phyloP scores from a whole-genome alignment of 2,888 invertebrate genomes.

The Amphipyra tragopoginis region DNA sequence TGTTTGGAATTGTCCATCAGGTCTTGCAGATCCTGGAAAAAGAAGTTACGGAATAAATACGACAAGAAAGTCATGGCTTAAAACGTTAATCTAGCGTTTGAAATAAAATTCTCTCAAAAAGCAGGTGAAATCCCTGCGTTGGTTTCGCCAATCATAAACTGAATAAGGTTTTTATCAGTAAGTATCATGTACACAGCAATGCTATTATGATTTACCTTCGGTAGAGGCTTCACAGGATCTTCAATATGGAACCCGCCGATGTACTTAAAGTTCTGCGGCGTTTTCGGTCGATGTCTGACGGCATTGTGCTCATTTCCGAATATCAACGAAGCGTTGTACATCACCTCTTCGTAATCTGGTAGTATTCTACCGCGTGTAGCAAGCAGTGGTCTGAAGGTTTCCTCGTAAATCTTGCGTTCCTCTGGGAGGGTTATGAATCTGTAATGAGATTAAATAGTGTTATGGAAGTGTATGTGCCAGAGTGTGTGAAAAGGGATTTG shows the following conservation, averaged over 20 bases:
- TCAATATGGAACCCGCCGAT: slow-evolving; percentile 76
- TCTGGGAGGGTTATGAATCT: slow-evolving; percentile 45
- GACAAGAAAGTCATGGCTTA: too few species aligned
- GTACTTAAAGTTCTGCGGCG: slow-evolving; percentile 72
- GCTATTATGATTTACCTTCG: slow-evolving; percentile 62
- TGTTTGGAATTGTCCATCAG: slow-evolving; percentile 73
- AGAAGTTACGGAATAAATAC: too few species aligned
- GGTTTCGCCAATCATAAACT: too few species aligned
- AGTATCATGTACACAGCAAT: too few species aligned
- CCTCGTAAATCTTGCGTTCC: slow-evolving; percentile 56
- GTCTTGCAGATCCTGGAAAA: slow-evolving; percentile 75
- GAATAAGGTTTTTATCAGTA: too few species aligned
- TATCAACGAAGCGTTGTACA: slow-evolving; percentile 72
- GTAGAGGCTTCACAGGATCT: slow-evolving; percentile 65
- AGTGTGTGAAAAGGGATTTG: too few species aligned
- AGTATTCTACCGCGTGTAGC: slow-evolving; percentile 59
- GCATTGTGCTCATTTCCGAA: slow-evolving; percentile 73
- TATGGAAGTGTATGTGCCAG: too few species aligned
- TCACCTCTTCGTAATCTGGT: slow-evolving; percentile 62
- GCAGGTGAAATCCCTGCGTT: too few species aligned
- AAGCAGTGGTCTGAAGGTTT: slow-evolving; percentile 60
- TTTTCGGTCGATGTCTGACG: slow-evolving; percentile 60
- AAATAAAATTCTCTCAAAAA: too few species aligned
- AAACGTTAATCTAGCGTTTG: too few species aligned
- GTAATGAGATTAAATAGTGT: slow-evolving; percentile 1